Evolutionary conservation across 2,113 vertebrate genomes (phyloP), one percentile per base, ranked within the genome.

Genomic region (Malurus alboscapulatus): DNA sequence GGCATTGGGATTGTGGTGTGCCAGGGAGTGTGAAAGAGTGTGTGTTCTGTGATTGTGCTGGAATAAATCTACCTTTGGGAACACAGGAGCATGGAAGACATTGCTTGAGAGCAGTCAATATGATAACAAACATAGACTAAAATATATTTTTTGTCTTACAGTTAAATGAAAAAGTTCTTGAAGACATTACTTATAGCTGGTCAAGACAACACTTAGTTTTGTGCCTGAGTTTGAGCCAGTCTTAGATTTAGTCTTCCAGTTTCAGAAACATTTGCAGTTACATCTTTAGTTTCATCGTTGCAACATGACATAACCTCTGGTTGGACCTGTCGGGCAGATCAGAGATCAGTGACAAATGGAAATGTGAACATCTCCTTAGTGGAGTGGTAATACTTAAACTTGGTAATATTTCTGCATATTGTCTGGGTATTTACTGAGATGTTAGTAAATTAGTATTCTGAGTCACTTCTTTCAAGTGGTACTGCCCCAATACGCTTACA

Each of bases 301-400:
- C 10, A 44, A 24, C 14, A 7, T 42, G n/a, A 45, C 0, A 0
- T 16, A 54, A 53, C 20, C 34, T 61, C 16, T 74, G 73, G 20
- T 79, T 32, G 51, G 38, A 69, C 25, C 7, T 45, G 5, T 48
- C 19, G 58, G 50, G 13, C 27, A 68, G 12, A 29, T 26, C 26
- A n/a, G 13, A 13, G 21, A 55, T 19, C 0, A 1, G 18, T 62
- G 51, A 48, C 32, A 71, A n/a, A 34, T 2, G 3, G 30, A 75
- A 65, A 25, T n/a, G 12, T 55, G 25, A 69, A 26, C 19, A 42
- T 66, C 34, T 90, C 36, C 12, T 45, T 77, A 65, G 14, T 26
- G 32, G 59, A 53, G 17, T 27, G 14, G 5, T 42, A 50, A 42
- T 34, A 18, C 8, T 63, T 21, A 34, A 19, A 29, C 4, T 48